Evolutionary conservation across 2,797 vertebrate genomes (phyloP).

Genomic region (Argyrosomus regius): DNA sequence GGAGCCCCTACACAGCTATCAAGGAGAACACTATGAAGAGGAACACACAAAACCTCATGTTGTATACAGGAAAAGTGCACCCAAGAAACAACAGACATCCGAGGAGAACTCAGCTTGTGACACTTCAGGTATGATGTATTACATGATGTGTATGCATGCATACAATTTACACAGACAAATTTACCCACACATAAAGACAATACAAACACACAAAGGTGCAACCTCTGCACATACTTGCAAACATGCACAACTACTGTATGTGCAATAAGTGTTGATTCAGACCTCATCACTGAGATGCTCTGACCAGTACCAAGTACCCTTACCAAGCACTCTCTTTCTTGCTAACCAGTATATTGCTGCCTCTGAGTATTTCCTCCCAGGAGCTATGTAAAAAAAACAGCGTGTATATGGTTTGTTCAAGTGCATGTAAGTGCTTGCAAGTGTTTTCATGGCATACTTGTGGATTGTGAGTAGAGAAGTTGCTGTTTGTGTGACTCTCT

Average conservation of each 20-base stretch:
- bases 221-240: not conserved
- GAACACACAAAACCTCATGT: slow-evolving; percentile 97
- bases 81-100: slow-evolving; percentile 79
- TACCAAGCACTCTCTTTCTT: slow-evolving; percentile 27
- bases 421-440: slow-evolving; percentile 10
- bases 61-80: slow-evolving; percentile 90
- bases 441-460: slow-evolving; percentile 29
- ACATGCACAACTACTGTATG: not conserved
- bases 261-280: slow-evolving; percentile 1
- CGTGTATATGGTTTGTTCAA: slow-evolving; percentile 22
- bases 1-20: slow-evolving; percentile 92
- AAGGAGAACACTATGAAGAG: slow-evolving; percentile 92
- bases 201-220: slow-evolving; percentile 4
- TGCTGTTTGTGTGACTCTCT: slow-evolving; percentile 10
- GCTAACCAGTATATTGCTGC: slow-evolving; percentile 9
- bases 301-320: slow-evolving; percentile 36
- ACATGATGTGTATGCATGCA: not conserved
- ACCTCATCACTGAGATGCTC: slow-evolving; percentile 4
- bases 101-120: slow-evolving; percentile 86
- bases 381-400: slow-evolving; percentile 4
- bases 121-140: slow-evolving; percentile 89
- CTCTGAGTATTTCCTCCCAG: slow-evolving; percentile 24
- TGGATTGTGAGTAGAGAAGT: slow-evolving; percentile 2
- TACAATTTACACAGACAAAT: not conserved
- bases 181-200: not conserved